phyloP scores from a whole-genome alignment of 2,113 vertebrate species.

The Cyanoliseus patagonus region DNA sequence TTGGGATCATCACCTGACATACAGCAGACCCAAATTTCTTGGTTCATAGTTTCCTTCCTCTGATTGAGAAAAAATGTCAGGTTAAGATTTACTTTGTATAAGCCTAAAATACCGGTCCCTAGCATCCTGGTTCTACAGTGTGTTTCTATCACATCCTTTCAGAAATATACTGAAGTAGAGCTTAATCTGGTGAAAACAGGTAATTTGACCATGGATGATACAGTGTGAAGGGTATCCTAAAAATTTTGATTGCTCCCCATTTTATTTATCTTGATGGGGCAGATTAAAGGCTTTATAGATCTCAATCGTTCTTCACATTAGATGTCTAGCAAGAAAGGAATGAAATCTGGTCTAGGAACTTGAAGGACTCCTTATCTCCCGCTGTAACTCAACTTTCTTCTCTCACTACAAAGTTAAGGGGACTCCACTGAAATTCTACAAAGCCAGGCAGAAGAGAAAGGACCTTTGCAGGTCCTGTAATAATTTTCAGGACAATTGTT shows the following conservation, averaged over 20 bases:
- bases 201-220: slow-evolving; percentile 27
- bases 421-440: not conserved
- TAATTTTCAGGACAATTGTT: not conserved
- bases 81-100: not conserved
- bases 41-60: not conserved
- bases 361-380: slow-evolving; percentile 36
- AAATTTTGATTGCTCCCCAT: slow-evolving; percentile 3
- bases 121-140: not conserved
- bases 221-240: slow-evolving; percentile 12
- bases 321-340: not conserved
- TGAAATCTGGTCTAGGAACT: slow-evolving; percentile 28
- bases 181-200: slow-evolving; percentile 38
- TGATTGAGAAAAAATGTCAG: not conserved
- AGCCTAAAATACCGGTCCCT: not conserved
- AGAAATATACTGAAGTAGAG: not conserved
- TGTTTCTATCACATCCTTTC: slow-evolving; percentile 6
- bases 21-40: not conserved
- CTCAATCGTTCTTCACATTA: slow-evolving; percentile 6
- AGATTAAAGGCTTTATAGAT: slow-evolving; percentile 43
- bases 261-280: slow-evolving; percentile 34
- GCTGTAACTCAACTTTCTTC: slow-evolving; percentile 20
- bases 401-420: not conserved
- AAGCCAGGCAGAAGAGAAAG: not conserved
- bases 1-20: not conserved
- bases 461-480: not conserved